A percentile compares a stretch with the other conserved stretches of the same genome.
These are phyloP conservation scores for Nilaparvata lugens DNA, from an alignment of 1,140 invertebrate species.

Conservation along the genomic window DNA sequence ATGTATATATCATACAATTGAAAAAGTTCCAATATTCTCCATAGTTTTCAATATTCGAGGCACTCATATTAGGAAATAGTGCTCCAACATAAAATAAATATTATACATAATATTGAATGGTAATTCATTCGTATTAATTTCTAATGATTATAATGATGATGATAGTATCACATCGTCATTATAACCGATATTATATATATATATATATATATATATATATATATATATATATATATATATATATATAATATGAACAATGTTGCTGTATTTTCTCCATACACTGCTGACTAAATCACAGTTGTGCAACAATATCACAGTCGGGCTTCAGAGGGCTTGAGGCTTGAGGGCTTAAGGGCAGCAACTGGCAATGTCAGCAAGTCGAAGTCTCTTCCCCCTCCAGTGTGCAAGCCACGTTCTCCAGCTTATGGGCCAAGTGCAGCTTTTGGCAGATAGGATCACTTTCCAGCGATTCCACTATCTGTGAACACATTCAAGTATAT, in stretches of 20 bases:
- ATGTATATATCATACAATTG: neutral
- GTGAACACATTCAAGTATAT: conserved; percentile 28
- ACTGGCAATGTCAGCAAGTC: conserved; percentile 45
- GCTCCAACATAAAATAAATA: conserved; percentile 8
- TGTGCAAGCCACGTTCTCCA: conserved; percentile 83
- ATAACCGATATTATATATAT: neutral
- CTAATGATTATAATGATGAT: neutral
- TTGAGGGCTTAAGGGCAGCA: conserved; percentile 33
- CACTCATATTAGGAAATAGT: conserved; percentile 14
- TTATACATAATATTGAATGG: conserved; percentile 9
- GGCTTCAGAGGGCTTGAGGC: neutral
- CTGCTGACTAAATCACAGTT: conserved; percentile 10
- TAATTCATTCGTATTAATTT: neutral
- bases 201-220: conserved; percentile 1
- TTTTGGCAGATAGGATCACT: conserved; percentile 71
- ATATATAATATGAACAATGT: neutral
- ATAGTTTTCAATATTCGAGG: conserved; percentile 1
- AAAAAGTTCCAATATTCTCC: neutral
- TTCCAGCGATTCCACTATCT: conserved; percentile 76
- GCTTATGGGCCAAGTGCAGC: conserved; percentile 76
- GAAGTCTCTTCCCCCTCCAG: conserved; percentile 65
- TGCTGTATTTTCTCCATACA: neutral
- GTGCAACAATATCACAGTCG: conserved; percentile 15
- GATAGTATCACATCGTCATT: neutral
- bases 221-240: conserved; percentile 5